Percentiles rank a stretch among this genome's conserved stretches.
Conservation (phyloP, 2,113 vertebrate species). For the Phalacrocorax aristotelis region DNA sequence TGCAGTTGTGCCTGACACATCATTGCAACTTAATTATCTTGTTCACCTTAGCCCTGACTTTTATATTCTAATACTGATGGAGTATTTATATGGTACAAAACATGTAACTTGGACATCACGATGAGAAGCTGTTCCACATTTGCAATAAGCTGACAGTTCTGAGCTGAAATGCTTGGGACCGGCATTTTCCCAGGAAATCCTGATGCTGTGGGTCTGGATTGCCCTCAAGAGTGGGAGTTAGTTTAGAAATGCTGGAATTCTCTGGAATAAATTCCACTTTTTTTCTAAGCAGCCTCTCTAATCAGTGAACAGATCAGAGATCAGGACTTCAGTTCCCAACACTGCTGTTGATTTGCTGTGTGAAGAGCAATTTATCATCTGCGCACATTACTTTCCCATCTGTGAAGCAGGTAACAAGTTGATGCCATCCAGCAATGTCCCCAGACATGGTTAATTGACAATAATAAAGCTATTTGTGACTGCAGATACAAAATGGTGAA, state of each 20-base stretch:
- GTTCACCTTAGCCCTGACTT: not conserved
- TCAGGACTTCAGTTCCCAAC: not conserved
- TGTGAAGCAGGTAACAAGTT: not conserved
- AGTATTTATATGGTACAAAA: not conserved
- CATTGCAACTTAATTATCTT: not conserved
- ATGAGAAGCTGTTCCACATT: not conserved
- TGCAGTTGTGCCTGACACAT: not conserved
- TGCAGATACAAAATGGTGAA: not conserved
- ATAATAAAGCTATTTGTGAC: not conserved
- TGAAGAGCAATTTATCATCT: not conserved
- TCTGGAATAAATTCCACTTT: not conserved
- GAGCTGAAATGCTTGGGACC: not conserved
- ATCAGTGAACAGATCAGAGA: not conserved
- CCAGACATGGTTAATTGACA: not conserved
- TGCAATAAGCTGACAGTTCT: not conserved
- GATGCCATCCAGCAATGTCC: not conserved
- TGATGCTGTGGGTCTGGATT: not conserved
- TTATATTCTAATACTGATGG: not conserved
- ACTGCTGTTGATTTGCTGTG: not conserved
- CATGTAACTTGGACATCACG: fast-evolving
- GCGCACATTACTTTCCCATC: not conserved
- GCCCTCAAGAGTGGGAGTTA: not conserved
- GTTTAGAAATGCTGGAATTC: not conserved
- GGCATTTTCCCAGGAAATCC: not conserved
- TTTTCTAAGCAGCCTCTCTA: not conserved